Percentiles rank a stretch among this genome's conserved stretches.
Conservation (phyloP, 2,797 vertebrate genomes). For the Fistularia commersonii region DNA sequence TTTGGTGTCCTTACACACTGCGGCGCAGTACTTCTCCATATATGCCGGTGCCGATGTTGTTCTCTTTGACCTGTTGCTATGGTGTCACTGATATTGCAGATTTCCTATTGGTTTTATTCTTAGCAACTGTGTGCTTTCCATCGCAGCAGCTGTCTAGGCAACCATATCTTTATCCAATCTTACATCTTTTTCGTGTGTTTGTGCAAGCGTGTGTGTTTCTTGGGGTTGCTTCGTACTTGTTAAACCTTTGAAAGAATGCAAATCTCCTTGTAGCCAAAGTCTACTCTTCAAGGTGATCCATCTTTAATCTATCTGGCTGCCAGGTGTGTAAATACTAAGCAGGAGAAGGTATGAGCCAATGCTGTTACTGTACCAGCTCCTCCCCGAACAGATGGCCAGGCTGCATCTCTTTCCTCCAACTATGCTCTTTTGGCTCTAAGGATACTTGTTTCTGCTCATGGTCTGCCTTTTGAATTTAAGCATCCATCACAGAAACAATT, state of each 20-base stretch:
- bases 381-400: not conserved
- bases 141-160: slow-evolving; percentile 1
- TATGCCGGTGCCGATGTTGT: too few species aligned
- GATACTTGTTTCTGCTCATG: not conserved
- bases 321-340: too few species aligned
- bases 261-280: too few species aligned
- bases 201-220: too few species aligned
- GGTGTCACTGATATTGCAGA: not conserved
- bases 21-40: too few species aligned
- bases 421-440: not conserved
- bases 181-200: not conserved
- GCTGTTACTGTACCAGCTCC: not conserved
- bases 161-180: not conserved
- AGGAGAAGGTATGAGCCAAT: not conserved
- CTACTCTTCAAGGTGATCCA: too few species aligned
- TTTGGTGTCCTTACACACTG: too few species aligned
- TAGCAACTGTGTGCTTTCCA: not conserved
- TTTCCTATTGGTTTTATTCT: not conserved
- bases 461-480: too few species aligned
- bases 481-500: too few species aligned
- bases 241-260: too few species aligned
- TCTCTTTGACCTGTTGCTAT: slow-evolving; percentile 10
- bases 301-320: too few species aligned
- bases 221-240: too few species aligned
- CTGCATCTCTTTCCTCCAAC: not conserved